Base-by-base conservation (phyloP, 1,140 invertebrate species). In the Drosophila mojavensis region DNA sequence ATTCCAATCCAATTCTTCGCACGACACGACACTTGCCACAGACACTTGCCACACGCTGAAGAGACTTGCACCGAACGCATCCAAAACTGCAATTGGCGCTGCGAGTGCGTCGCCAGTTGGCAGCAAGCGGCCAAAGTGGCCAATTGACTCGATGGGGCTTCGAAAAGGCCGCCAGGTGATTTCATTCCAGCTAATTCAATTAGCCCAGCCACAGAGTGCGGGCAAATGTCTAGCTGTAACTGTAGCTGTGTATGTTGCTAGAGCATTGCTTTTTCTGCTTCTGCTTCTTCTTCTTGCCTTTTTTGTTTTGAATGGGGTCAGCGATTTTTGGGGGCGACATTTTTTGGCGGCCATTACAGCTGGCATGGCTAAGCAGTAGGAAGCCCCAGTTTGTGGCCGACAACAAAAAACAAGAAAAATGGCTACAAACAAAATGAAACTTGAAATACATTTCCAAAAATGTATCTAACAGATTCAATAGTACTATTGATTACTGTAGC, bases 41-140 rank as follows among this genome's bases (percentile, higher is more conserved):
- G n/a, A 36, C 62, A 58, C 39, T 24, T 54, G 63, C 43, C 24
- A 62, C 59, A 36, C 55, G 6, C 28, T 7, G 30, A 4, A 7
- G 15, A 73, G 83, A 88, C 83, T 79, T 88, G 83, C 83, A 83
- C 80, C 83, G 77, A 88, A 89, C 83, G 83, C 83, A 89, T 75
- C 79, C 76, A 75, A 68, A 88, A 88, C 60, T 83, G 83, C 84
- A 88, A 88, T 88, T 88, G 84, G 47, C 73, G 66, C 24, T 70
- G 28, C 47, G 67, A 76, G n/a, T 51, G 69, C 64, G 45, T 28
- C 39, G 45, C 48, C 50, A 55, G 43, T 55, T 70, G 74, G 47
- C 50, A 59, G 61, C 58, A 64, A 67, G 53, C 54, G 50, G 17
- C 64, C 51, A 67, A 55, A 47, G 73, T 59, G 58, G 41, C 55